These are phyloP conservation scores for Sussaba pulchella DNA, from an alignment of 2,888 invertebrate genomes.

Conservation along the genomic window DNA sequence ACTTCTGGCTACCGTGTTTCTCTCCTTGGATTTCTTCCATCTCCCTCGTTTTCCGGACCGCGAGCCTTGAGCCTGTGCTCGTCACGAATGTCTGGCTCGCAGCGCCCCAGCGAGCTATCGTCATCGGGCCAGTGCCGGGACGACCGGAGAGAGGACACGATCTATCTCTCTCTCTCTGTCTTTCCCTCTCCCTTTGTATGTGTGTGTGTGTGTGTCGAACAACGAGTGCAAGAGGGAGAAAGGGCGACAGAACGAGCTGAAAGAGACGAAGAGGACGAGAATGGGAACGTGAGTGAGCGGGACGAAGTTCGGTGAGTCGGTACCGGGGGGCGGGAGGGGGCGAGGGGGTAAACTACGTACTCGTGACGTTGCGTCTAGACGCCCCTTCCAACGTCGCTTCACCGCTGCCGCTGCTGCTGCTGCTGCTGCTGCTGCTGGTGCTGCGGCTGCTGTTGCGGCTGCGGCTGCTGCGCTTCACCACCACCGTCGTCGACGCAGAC, in stretches of 20 bases:
- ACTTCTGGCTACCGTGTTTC: constrained; percentile 27
- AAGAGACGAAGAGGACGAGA: constrained; percentile 26
- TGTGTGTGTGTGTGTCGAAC: constrained; percentile 23
- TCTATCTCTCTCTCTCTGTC: background rate
- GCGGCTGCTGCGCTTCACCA: constrained; percentile 31
- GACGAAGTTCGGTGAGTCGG: constrained; percentile 53
- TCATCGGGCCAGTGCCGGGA: constrained; percentile 76
- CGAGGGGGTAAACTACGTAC: constrained; percentile 75
- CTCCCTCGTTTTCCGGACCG: constrained; percentile 43
- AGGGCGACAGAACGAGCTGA: constrained; percentile 28
- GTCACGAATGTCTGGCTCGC: constrained; percentile 78
- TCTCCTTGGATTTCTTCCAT: constrained; percentile 33
- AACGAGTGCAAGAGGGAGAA: constrained; percentile 48
- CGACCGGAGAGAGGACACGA: constrained; percentile 61
- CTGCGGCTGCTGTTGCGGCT: constrained; percentile 22
- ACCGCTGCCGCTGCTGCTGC: constrained; percentile 55
- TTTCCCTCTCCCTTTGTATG: constrained; percentile 1
- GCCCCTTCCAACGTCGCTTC: constrained; percentile 80
- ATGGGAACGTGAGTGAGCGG: constrained; percentile 46
- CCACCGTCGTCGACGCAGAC: constrained; percentile 51
- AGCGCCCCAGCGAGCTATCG: constrained; percentile 69
- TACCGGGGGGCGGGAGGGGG: constrained; percentile 34
- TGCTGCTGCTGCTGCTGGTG: constrained; percentile 23
- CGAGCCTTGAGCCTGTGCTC: constrained; percentile 57
- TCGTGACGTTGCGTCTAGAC: constrained; percentile 84